phyloP scores from a whole-genome alignment of 1,140 invertebrate genomes.

The Portunus trituberculatus region DNA sequence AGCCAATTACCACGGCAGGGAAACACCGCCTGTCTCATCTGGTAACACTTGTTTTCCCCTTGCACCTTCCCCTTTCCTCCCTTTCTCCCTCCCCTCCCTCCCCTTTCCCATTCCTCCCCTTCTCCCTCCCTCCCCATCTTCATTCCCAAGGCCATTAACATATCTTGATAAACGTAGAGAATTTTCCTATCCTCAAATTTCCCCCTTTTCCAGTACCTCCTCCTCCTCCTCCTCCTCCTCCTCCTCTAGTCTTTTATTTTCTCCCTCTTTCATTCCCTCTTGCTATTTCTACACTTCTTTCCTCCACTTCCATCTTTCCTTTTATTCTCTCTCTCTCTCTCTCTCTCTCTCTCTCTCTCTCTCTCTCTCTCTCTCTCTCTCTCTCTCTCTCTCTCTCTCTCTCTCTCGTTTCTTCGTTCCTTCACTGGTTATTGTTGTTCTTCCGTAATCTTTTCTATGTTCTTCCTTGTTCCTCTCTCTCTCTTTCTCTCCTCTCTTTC shows the following conservation, averaged over 20 bases:
- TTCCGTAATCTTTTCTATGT: too few relatives aligned
- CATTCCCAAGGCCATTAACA: neutral
- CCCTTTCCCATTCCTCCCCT: neutral
- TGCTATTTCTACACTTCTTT: neutral
- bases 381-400: neutral
- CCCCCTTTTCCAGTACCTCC: neutral
- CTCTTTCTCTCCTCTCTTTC: neutral
- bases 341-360: neutral
- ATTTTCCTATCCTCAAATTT: neutral
- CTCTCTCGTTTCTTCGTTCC: neutral
- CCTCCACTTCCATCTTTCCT: neutral
- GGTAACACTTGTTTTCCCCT: slow-evolving; percentile 21
- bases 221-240: slow-evolving; percentile 12
- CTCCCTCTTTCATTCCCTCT: neutral
- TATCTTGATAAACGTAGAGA: neutral
- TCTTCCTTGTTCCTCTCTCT: neutral
- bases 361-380: neutral
- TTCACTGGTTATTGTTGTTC: neutral
- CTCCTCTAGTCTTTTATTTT: neutral
- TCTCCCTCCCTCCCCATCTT: neutral
- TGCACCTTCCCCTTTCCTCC: neutral
- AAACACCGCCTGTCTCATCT: slow-evolving; percentile 30
- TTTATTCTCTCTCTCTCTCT: neutral
- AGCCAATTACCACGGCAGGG: slow-evolving; percentile 20
- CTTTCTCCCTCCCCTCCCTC: neutral